Percentiles rank a stretch among this genome's conserved stretches.
Conservation (phyloP, 1,140 invertebrate genomes). For the Bombus fervidus region DNA sequence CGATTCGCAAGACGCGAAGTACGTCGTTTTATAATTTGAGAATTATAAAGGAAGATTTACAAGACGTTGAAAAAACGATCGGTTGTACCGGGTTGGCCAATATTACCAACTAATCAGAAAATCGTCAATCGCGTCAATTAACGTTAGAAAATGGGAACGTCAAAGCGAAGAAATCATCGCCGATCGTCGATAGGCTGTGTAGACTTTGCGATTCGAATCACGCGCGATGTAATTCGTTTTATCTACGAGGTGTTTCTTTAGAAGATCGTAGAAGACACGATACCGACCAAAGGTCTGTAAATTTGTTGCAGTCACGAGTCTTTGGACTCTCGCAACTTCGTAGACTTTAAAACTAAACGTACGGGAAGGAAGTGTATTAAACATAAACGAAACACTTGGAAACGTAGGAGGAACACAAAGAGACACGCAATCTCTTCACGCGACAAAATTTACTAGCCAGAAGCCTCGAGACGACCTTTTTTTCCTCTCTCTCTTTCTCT, state of each 20-base stretch:
- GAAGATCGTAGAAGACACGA: not conserved
- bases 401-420: not conserved
- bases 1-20: not conserved
- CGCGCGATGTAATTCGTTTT: too few relatives aligned
- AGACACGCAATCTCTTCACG: slow-evolving; percentile 27
- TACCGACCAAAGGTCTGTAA: not conserved
- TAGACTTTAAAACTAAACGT: not conserved
- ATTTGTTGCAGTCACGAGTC: not conserved
- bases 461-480: not conserved
- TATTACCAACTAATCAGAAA: too few relatives aligned
- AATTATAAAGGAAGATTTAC: not conserved
- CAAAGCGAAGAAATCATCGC: too few relatives aligned
- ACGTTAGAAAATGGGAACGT: too few relatives aligned
- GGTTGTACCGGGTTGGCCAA: too few relatives aligned
- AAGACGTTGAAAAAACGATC: not conserved
- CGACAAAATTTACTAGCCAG: slow-evolving; percentile 24
- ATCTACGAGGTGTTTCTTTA: too few relatives aligned
- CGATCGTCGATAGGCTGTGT: too few relatives aligned
- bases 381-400: not conserved
- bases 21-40: not conserved
- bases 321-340: not conserved
- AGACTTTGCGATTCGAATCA: too few relatives aligned
- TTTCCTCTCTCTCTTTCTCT: not conserved
- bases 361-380: slow-evolving; percentile 1
- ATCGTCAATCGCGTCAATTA: too few relatives aligned